phyloP scores from a whole-genome alignment of 2,113 vertebrate species.

The Himantopus leucocephalus region DNA sequence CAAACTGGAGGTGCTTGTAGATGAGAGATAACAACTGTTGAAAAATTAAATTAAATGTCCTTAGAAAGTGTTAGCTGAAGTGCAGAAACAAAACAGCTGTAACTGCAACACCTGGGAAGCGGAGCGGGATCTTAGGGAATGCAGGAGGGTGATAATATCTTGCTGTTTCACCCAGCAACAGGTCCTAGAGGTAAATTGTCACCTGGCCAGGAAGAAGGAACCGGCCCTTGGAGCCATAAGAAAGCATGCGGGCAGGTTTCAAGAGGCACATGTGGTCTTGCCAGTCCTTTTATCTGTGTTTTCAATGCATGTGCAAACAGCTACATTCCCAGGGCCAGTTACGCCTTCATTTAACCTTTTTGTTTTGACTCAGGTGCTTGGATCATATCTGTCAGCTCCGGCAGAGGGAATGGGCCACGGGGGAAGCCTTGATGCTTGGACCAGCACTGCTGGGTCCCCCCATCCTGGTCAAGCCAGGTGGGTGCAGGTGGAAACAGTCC shows the following conservation, averaged over 20 bases:
- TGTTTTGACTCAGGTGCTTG: background rate
- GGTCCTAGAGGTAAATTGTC: background rate
- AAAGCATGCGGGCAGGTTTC: background rate
- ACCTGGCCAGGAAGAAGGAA: background rate
- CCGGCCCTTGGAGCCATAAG: background rate
- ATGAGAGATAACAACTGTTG: background rate
- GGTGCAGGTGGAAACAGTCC: background rate
- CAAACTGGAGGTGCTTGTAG: background rate
- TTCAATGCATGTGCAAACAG: background rate
- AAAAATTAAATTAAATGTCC: background rate
- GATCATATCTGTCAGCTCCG: background rate
- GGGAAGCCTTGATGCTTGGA: rapidly evolving
- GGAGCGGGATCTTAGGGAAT: background rate
- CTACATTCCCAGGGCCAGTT: background rate
- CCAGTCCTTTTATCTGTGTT: background rate
- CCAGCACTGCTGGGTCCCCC: too few relatives aligned
- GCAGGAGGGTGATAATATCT: constrained; percentile 1
- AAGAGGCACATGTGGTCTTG: background rate
- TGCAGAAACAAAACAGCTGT: background rate
- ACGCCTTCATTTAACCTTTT: background rate
- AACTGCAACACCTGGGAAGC: background rate
- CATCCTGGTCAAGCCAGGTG: background rate
- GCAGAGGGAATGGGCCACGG: rapidly evolving
- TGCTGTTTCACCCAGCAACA: constrained; percentile 20
- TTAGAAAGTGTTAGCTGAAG: background rate